Percentiles rank a stretch among this genome's conserved stretches.
These are phyloP conservation scores for Synanceia verrucosa DNA, from an alignment of 2,797 vertebrate species.

Conservation along the genomic window DNA sequence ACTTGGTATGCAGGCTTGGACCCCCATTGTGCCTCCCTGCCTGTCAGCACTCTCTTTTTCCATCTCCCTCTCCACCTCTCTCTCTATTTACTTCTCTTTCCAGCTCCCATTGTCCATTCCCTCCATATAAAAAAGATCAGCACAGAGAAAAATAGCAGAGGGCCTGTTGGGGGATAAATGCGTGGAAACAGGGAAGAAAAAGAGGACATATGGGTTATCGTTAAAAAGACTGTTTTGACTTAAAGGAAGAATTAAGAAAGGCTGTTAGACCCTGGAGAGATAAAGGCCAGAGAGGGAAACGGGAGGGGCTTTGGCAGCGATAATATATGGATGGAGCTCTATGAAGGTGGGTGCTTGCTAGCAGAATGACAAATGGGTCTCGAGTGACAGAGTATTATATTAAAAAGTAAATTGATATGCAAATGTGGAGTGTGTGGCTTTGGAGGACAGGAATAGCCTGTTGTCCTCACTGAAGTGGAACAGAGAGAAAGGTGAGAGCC, in stretches of 20 bases:
- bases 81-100: slow-evolving; percentile 31
- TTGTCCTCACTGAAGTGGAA: slow-evolving; percentile 78
- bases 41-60: slow-evolving; percentile 75
- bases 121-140: slow-evolving; percentile 22
- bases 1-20: slow-evolving; percentile 77
- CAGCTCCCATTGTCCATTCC: slow-evolving; percentile 36
- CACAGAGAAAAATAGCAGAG: slow-evolving; percentile 9
- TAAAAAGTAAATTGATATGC: slow-evolving; percentile 86
- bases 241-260: slow-evolving; percentile 50
- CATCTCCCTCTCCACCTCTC: slow-evolving; percentile 47
- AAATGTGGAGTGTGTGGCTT: slow-evolving; percentile 80
- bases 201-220: slow-evolving; percentile 18
- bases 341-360: slow-evolving; percentile 65
- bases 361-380: slow-evolving; percentile 80
- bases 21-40: slow-evolving; percentile 73
- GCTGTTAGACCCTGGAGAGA: slow-evolving; percentile 52
- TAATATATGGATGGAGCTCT: slow-evolving; percentile 71
- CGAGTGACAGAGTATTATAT: slow-evolving; percentile 82
- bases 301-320: slow-evolving; percentile 37
- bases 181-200: slow-evolving; percentile 33
- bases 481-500: slow-evolving; percentile 68
- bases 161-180: slow-evolving; percentile 41
- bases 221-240: slow-evolving; percentile 47
- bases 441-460: slow-evolving; percentile 78
- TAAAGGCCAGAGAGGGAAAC: slow-evolving; percentile 46